Base-by-base conservation (phyloP, 2,888 invertebrate genomes). In the Campopleginae sp. region DNA sequence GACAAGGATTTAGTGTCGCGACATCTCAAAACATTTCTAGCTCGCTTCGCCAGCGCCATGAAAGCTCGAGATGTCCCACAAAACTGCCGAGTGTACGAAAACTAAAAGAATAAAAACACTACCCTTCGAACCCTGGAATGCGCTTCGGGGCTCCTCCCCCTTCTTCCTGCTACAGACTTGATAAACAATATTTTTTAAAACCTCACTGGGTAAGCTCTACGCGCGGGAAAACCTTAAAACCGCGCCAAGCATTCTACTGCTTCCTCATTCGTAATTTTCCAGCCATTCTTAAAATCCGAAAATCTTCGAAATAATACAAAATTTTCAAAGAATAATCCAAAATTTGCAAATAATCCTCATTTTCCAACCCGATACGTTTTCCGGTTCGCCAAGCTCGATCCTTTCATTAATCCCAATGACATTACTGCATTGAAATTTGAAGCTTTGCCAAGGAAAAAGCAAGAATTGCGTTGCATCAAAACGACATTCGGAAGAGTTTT, bases 1-100 rank as follows among this genome's bases (percentile, higher is more conserved):
- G 82, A 82, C 76, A 85, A 75, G 86, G 86, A 58, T 42, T 33
- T 33, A n/a, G 51, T 27, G 86, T 82, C 86, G 87, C 61, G 86
- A n/a, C n/a, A n/a, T n/a, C n/a, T n/a, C n/a, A n/a, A n/a, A n/a
- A n/a, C n/a, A n/a, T n/a, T n/a, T n/a, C n/a, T n/a, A n/a, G n/a
- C n/a, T n/a, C n/a, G n/a, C n/a, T n/a, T n/a, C n/a, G n/a, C n/a
- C n/a, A 87, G 42, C 14, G 58, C 71, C 61, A 42, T 6, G 12
- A 46, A 27, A 63, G 19, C 51, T 12, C 27, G 58, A 48, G 31
- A 42, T 48, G 79, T 54, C 33, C 27, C 19, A 44, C 66, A n/a
- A 68, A 66, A 66, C 27, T 72, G 54, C 46, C 51, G 42, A 80
- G 58, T 46, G 78, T 12, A 48, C 38, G 27, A 23, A 80, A 66